Evolutionary conservation across 2,797 vertebrate genomes (phyloP), one percentile per base, ranked within the genome.

Genomic region (Botia kubotai): DNA sequence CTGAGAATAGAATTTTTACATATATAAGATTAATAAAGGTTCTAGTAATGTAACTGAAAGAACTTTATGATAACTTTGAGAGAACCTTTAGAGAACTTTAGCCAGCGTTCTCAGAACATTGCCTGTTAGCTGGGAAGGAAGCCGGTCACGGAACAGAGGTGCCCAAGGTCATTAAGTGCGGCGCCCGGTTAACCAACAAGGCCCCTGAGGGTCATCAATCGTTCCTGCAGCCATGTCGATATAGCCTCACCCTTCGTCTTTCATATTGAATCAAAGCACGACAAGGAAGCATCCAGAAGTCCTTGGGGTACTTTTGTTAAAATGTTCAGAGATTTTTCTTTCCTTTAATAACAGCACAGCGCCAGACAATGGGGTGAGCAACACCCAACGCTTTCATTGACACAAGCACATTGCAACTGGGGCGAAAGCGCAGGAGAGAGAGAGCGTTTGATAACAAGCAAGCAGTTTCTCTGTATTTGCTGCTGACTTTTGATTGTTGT

Each of bases 221-320:
- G 89, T 89, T 94, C 92, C 76, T 90, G 91, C 90, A 89, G 82
- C 80, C 87, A 85, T 89, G 90, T 93, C 89, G 87, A 93, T 95
- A 92, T 92, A 92, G 86, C 77, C 3, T 89, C 90, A 81, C 90
- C 87, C 83, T 85, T n/a, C 33, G 88, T 89, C 91, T 90, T 92
- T 95, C 92, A 93, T 93, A 93, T 90, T 93, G 90, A 95, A 94
- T 94, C 92, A 80, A 92, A 94, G 89, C 90, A 88, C 87, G 91
- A 91, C 89, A 93, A 96, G 95, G 96, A 97, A 95, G 90, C 53
- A 90, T 94, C 92, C 89, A 89, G 90, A 91, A 91, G 92, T 95
- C 94, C 94, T 95, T 92, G 86, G 94, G 94, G 93, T 93, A 93
- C 91, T 93, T 95, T 95, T 94, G 94, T 95, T 95, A 88, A 79